Conservation (phyloP, 2,797 vertebrate species). For the Microhierax caerulescens region DNA sequence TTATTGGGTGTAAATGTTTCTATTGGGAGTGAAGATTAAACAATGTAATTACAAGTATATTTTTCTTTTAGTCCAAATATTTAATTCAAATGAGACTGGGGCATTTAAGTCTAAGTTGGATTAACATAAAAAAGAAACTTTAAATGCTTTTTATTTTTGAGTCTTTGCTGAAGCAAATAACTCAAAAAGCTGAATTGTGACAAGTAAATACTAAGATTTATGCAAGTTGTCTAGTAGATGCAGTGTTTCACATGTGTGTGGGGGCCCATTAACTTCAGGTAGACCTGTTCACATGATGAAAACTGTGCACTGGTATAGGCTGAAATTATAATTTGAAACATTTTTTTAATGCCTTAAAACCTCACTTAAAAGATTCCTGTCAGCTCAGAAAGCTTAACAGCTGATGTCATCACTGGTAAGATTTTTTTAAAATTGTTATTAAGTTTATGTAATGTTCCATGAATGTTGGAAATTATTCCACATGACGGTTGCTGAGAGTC, state of each 20-base stretch:
- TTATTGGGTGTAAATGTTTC: not conserved
- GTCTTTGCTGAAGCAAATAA: not conserved
- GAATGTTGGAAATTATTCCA: not conserved
- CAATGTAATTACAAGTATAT: not conserved
- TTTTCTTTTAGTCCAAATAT: not conserved
- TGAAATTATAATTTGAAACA: not conserved
- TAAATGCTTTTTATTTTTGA: not conserved
- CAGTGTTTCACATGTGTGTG: not conserved
- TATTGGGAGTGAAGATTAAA: not conserved
- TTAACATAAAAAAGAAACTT: not conserved
- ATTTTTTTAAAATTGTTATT: no score
- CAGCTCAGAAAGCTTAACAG: not conserved
- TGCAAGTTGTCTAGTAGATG: not conserved
- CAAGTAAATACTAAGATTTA: not conserved
- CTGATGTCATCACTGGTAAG: no score
- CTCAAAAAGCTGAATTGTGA: not conserved
- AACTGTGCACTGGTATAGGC: not conserved
- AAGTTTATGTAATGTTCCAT: not conserved
- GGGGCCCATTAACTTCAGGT: not conserved
- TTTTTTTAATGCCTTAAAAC: not conserved
- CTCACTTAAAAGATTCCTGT: not conserved
- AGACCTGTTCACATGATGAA: not conserved
- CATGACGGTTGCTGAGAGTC: not conserved
- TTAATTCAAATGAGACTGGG: not conserved
- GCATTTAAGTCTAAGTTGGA: not conserved